Percentiles rank a stretch among this genome's conserved stretches.
Conservation (phyloP, 2,888 invertebrate species). For the Meloe dianella region DNA sequence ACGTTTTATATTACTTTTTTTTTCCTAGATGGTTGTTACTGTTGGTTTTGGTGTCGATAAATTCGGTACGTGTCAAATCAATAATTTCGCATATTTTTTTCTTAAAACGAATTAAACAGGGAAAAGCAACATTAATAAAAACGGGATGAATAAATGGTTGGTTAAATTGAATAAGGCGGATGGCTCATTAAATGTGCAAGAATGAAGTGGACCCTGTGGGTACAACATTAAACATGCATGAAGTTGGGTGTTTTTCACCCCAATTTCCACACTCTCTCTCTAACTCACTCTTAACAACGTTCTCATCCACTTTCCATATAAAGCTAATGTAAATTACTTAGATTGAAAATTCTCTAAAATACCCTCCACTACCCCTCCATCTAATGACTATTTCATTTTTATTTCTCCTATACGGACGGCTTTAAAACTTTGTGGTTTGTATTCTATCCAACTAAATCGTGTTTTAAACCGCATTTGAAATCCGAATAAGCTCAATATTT, state of each 20-base stretch:
- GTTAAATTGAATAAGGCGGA: constrained; percentile 57
- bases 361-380: no score
- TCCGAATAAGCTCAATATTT: not conserved
- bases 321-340: constrained; percentile 39
- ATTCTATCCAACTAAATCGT: constrained; percentile 30
- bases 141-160: constrained; percentile 23
- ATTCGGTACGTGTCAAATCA: not conserved
- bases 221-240: constrained; percentile 56
- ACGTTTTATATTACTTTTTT: constrained; percentile 42
- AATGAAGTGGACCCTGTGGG: constrained; percentile 55
- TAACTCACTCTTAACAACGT: constrained; percentile 18
- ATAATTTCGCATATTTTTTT: not conserved
- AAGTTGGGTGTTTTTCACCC: constrained; percentile 35
- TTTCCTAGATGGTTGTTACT: constrained; percentile 5
- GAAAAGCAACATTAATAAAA: not conserved
- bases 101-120: not conserved
- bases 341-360: constrained; percentile 38
- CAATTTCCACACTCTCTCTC: constrained; percentile 15
- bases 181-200: constrained; percentile 52
- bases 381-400: constrained; percentile 37
- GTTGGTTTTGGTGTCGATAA: not conserved
- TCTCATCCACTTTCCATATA: constrained; percentile 25
- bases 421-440: constrained; percentile 17
- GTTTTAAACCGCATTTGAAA: constrained; percentile 20
- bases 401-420: constrained; percentile 16